phyloP scores from a whole-genome alignment of 2,113 vertebrate genomes.

The Peromyscus leucopus region DNA sequence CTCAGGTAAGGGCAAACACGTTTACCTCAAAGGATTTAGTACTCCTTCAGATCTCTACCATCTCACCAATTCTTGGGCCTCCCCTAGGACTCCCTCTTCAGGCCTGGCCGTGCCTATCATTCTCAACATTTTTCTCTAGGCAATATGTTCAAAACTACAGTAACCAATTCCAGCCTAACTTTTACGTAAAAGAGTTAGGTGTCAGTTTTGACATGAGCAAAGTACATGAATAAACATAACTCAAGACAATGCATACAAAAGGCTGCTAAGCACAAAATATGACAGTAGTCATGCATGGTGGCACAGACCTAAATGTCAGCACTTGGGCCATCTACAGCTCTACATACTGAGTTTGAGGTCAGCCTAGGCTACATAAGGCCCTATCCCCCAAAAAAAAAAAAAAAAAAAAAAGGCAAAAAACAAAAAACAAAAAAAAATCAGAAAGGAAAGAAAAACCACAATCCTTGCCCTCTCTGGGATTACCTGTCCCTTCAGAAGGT shows the following conservation, averaged over 20 bases:
- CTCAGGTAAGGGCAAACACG: neutral
- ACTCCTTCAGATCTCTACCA: neutral
- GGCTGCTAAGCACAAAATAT: neutral
- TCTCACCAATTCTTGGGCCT: neutral
- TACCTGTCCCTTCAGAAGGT: neutral
- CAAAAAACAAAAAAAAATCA: no score
- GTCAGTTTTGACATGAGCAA: neutral
- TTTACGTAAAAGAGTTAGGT: neutral
- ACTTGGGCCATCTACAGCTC: neutral
- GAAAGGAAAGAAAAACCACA: neutral
- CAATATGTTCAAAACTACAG: neutral
- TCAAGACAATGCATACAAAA: neutral
- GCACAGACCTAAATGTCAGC: neutral
- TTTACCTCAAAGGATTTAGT: neutral
- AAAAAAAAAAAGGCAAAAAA: no score
- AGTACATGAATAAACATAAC: neutral
- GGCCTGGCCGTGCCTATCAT: neutral
- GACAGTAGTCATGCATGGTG: neutral
- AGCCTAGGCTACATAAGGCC: neutral
- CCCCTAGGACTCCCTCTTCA: neutral
- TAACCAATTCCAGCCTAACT: neutral
- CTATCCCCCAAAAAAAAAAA: neutral
- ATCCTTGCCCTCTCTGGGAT: neutral
- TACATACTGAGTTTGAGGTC: neutral
- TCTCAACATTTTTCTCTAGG: neutral